A percentile compares a stretch with the other conserved stretches of the same genome.
Evolutionary conservation across 2,113 vertebrate genomes (phyloP).

Genomic region (Euleptes europaea): DNA sequence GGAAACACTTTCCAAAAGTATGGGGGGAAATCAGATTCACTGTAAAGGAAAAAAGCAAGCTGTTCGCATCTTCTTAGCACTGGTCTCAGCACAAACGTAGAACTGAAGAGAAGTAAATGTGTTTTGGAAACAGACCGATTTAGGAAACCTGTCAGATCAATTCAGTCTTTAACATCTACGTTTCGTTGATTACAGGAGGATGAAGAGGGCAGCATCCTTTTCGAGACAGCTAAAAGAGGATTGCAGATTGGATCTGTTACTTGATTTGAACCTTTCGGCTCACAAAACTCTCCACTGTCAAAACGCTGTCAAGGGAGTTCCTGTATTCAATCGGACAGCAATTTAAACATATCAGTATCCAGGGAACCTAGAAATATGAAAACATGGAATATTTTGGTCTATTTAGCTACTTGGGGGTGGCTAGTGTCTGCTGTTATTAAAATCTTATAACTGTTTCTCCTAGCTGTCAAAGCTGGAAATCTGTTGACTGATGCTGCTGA

Average conservation of each 20-base stretch:
- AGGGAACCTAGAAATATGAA: constrained; percentile 59
- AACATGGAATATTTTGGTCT: constrained; percentile 53
- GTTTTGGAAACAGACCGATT: constrained; percentile 42
- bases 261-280: constrained; percentile 42
- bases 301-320: constrained; percentile 62
- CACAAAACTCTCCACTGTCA: constrained; percentile 51
- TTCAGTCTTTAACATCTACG: background rate
- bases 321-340: constrained; percentile 63
- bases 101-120: background rate
- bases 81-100: background rate
- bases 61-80: background rate
- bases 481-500: constrained; percentile 44
- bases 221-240: constrained; percentile 28
- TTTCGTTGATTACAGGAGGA: constrained; percentile 24
- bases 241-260: constrained; percentile 38
- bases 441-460: constrained; percentile 48
- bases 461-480: constrained; percentile 47
- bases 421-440: constrained; percentile 49
- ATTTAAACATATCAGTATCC: constrained; percentile 68
- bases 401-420: constrained; percentile 51
- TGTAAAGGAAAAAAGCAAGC: background rate
- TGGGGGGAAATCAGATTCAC: background rate
- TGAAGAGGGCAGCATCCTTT: constrained; percentile 12
- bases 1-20: background rate
- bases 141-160: constrained; percentile 15